Evolutionary conservation across 2,797 vertebrate genomes (phyloP).

Genomic region (Phataginus tetradactyla): DNA sequence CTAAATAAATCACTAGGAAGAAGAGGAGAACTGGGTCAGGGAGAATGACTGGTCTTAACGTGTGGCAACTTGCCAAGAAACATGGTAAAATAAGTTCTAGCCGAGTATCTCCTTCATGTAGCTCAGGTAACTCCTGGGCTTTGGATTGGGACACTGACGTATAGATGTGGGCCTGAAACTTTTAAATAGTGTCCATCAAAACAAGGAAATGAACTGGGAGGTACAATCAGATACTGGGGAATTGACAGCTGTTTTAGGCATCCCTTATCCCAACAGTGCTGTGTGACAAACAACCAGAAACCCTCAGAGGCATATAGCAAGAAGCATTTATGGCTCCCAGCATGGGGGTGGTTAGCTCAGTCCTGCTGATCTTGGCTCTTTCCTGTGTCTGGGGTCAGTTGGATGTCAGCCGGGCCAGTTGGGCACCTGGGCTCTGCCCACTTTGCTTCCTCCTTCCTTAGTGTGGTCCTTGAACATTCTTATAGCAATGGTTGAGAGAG

Average conservation of each 20-base stretch:
- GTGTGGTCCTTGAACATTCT: not conserved
- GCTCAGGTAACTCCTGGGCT: no score
- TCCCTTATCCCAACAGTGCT: not conserved
- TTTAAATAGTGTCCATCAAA: not conserved
- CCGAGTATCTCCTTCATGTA: fast-evolving
- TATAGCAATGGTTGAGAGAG: not conserved
- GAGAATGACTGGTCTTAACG: not conserved
- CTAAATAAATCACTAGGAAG: no score
- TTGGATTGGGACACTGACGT: not conserved
- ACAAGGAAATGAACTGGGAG: not conserved
- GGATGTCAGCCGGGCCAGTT: not conserved
- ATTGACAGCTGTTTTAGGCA: not conserved
- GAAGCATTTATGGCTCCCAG: not conserved
- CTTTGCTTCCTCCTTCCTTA: not conserved
- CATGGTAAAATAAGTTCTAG: not conserved
- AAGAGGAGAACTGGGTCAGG: not conserved
- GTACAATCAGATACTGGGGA: not conserved
- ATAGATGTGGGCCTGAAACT: not conserved
- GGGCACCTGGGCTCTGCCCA: not conserved
- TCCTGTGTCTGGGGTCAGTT: not conserved
- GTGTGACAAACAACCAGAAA: not conserved
- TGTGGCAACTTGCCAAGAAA: not conserved
- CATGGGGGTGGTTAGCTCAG: not conserved
- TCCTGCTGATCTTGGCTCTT: not conserved
- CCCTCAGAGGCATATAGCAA: not conserved